Percentiles rank a stretch among this genome's conserved stretches.
These are phyloP conservation scores for Ridgeia piscesae DNA, from an alignment of 1,140 invertebrate species.

Conservation along the genomic window DNA sequence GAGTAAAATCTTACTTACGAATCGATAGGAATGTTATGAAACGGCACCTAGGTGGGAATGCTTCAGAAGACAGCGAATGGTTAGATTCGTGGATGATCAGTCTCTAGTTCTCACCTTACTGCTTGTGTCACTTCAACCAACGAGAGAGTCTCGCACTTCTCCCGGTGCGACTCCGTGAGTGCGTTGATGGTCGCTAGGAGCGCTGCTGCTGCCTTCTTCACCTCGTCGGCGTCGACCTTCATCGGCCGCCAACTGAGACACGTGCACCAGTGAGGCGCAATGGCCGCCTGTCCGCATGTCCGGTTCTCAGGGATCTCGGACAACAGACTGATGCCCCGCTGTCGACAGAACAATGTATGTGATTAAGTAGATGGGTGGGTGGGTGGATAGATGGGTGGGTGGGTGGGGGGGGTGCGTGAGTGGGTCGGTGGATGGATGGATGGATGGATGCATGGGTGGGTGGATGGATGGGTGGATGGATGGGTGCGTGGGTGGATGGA, in stretches of 20 bases:
- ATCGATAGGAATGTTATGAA: too few species aligned
- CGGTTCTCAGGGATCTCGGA: constrained; percentile 64
- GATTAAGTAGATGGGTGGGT: too few species aligned
- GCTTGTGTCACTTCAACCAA: constrained; percentile 65
- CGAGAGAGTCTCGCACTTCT: constrained; percentile 66
- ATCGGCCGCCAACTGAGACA: constrained; percentile 77
- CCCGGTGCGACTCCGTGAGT: constrained; percentile 63
- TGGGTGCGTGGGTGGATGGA: too few species aligned
- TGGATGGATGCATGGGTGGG: too few species aligned
- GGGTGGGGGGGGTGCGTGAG: too few species aligned
- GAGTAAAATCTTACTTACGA: too few species aligned
- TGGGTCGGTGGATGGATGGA: too few species aligned
- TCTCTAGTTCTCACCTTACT: neutral
- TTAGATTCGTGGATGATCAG: too few species aligned
- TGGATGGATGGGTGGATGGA: too few species aligned
- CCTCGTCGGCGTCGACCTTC: constrained; percentile 50
- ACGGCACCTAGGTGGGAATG: too few species aligned
- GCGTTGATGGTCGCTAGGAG: constrained; percentile 69
- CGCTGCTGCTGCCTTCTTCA: constrained; percentile 60
- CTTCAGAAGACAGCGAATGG: too few species aligned
- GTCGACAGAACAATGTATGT: constrained; percentile 19
- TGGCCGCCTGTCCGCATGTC: constrained; percentile 81
- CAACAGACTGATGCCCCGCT: constrained; percentile 68
- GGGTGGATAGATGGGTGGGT: too few species aligned
- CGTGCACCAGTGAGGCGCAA: constrained; percentile 93